These are phyloP conservation scores for Odocoileus hemionus DNA, from an alignment of 2,113 vertebrate species.

Conservation along the genomic window DNA sequence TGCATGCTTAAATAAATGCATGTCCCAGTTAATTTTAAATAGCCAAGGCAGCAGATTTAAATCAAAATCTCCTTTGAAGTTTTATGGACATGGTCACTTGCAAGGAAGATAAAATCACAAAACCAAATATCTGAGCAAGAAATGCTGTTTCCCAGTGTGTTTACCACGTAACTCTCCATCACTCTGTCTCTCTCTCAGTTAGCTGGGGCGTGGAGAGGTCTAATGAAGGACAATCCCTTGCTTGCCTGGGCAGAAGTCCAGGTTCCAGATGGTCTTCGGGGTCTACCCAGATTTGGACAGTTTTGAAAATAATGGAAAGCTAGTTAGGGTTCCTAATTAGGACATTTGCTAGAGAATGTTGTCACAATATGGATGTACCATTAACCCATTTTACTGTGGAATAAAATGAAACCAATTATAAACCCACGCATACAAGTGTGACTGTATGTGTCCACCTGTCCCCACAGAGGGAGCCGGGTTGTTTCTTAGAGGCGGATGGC, in stretches of 20 bases:
- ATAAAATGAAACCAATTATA: slow-evolving; percentile 44
- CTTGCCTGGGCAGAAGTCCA: slow-evolving; percentile 31
- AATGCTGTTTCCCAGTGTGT: neutral
- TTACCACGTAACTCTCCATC: neutral
- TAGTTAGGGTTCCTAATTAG: slow-evolving; percentile 59
- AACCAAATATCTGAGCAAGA: neutral
- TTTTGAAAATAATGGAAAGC: slow-evolving; percentile 55
- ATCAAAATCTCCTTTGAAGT: slow-evolving; percentile 6
- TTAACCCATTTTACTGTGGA: slow-evolving; percentile 45
- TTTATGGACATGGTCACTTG: neutral
- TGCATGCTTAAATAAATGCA: neutral
- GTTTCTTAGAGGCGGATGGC: neutral
- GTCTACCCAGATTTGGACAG: slow-evolving; percentile 46
- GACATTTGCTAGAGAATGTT: slow-evolving; percentile 48
- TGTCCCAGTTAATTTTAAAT: neutral
- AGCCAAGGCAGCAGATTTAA: neutral
- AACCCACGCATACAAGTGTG: neutral
- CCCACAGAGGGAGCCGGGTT: neutral
- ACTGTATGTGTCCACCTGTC: neutral
- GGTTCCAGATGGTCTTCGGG: slow-evolving; percentile 62
- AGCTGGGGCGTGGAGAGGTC: slow-evolving; percentile 37
- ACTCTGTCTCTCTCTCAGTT: neutral
- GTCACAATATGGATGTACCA: slow-evolving; percentile 36
- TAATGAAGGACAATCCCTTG: slow-evolving; percentile 31
- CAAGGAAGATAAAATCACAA: neutral